Percentiles rank a stretch among this genome's conserved stretches.
phyloP scores from a whole-genome alignment of 2,113 vertebrate genomes.

The Cynocephalus volans region DNA sequence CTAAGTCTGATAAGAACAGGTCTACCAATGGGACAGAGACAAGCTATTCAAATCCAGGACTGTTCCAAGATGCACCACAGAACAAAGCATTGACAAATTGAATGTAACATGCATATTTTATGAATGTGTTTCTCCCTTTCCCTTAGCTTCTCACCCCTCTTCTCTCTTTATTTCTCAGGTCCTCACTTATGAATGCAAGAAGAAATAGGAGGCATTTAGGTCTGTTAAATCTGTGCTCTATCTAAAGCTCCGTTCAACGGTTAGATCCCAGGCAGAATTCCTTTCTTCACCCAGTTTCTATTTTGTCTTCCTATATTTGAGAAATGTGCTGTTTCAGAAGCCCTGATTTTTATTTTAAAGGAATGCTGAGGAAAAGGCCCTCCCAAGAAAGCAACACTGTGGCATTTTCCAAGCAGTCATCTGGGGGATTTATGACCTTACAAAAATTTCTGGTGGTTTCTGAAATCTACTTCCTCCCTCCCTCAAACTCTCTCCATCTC shows the following conservation, averaged over 20 bases:
- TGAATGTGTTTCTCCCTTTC: neutral
- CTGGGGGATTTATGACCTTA: constrained; percentile 29
- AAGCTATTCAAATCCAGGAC: neutral
- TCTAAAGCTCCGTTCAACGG: neutral
- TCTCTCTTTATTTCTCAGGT: neutral
- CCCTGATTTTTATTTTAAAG: neutral
- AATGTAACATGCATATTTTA: rapidly evolving
- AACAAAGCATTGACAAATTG: neutral
- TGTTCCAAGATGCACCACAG: neutral
- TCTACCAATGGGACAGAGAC: neutral
- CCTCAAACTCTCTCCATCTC: neutral
- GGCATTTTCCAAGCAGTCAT: constrained; percentile 5
- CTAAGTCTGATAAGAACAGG: neutral
- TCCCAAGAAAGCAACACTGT: neutral
- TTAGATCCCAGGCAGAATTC: neutral
- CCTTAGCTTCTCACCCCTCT: neutral
- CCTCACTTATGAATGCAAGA: neutral
- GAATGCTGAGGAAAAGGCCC: neutral
- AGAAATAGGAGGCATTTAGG: neutral
- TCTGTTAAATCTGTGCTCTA: neutral
- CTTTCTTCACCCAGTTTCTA: neutral
- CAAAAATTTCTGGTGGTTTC: constrained; percentile 64
- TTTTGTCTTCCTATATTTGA: neutral
- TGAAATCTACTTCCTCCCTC: constrained; percentile 35
- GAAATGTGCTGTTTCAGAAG: constrained; percentile 18